Conservation (phyloP, 2,888 invertebrate species). For the Rhagonycha fulva region DNA sequence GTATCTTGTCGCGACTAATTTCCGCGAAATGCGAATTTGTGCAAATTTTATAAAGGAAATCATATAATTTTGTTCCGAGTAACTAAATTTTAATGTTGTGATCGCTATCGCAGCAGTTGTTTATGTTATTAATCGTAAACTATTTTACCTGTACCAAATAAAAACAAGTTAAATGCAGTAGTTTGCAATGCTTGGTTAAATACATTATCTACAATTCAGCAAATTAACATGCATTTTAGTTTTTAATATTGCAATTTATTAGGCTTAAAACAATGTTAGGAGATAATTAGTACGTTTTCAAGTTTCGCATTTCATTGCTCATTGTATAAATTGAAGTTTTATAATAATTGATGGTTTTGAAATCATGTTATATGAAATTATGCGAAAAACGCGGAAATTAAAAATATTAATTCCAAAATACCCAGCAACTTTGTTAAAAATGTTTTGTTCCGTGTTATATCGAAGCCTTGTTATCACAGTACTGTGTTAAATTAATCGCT, state of each 20-base stretch:
- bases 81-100: neutral
- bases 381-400: too few species aligned
- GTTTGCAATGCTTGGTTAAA: neutral
- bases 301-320: neutral
- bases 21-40: constrained; percentile 18
- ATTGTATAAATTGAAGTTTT: too few species aligned
- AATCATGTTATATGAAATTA: too few species aligned
- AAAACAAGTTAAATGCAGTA: neutral
- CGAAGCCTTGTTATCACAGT: too few species aligned
- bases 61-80: constrained; percentile 11
- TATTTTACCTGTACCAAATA: neutral
- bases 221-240: neutral
- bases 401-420: too few species aligned
- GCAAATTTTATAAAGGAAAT: constrained; percentile 15
- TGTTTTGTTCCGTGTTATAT: too few species aligned
- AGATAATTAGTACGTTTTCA: neutral
- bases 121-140: neutral
- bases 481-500: too few species aligned
- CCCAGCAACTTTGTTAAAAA: too few species aligned
- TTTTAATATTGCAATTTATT: neutral
- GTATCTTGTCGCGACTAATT: constrained; percentile 26
- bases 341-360: too few species aligned
- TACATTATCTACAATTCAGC: neutral
- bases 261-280: neutral
- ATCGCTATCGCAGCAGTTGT: neutral